phyloP scores from a whole-genome alignment of 2,888 invertebrate genomes.

The Drosophila robusta region DNA sequence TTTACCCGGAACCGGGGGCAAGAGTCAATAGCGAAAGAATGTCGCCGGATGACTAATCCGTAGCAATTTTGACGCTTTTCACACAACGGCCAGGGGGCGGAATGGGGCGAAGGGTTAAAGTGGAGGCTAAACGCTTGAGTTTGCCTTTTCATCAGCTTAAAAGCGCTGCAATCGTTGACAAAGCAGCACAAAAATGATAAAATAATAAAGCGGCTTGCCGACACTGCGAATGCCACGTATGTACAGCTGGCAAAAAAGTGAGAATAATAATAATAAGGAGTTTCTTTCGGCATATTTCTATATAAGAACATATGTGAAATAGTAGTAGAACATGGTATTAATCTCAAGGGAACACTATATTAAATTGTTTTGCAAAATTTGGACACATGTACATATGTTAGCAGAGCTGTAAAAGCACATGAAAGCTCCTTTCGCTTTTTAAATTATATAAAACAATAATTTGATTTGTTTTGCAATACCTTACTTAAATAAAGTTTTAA shows the following conservation, averaged over 20 bases:
- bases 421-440: too few relatives aligned
- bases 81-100: constrained; percentile 6
- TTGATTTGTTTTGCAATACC: too few relatives aligned
- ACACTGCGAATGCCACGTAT: constrained; percentile 25
- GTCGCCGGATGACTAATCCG: constrained; percentile 62
- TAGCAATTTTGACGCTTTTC: constrained; percentile 60
- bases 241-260: constrained; percentile 37
- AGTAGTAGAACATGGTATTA: too few relatives aligned
- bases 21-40: constrained; percentile 34
- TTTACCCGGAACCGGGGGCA: constrained; percentile 25
- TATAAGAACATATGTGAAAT: too few relatives aligned
- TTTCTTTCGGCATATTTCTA: too few relatives aligned
- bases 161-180: constrained; percentile 46
- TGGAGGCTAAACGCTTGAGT: constrained; percentile 51
- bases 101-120: constrained; percentile 8
- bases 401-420: too few relatives aligned
- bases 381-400: too few relatives aligned
- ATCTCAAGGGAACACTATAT: too few relatives aligned
- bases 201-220: constrained; percentile 63
- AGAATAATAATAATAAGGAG: too few relatives aligned
- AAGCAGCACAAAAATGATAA: constrained; percentile 38
- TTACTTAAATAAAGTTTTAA: too few relatives aligned
- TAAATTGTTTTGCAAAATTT: too few relatives aligned
- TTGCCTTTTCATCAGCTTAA: constrained; percentile 74
- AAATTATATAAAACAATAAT: background rate